Evolutionary conservation across 2,888 invertebrate genomes (phyloP).

Genomic region (Mythimna ferrago): DNA sequence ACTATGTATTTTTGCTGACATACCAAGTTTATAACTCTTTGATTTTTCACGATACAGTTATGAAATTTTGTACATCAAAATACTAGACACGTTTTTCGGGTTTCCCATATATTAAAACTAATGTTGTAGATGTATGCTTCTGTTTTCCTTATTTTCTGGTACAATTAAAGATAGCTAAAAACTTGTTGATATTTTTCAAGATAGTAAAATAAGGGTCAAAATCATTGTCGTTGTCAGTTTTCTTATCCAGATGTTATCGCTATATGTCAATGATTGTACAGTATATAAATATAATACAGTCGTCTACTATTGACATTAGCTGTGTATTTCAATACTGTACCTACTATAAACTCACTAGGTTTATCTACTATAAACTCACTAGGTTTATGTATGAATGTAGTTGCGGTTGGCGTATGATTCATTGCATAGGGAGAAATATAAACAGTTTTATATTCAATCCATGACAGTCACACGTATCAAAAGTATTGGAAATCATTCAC

Average conservation of each 20-base stretch:
- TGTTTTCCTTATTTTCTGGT: slow-evolving; percentile 28
- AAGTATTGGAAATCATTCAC: slow-evolving; percentile 34
- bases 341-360: neutral
- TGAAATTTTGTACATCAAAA: too few relatives aligned
- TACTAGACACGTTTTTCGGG: too few relatives aligned
- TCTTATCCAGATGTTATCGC: slow-evolving; percentile 30
- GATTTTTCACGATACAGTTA: too few relatives aligned
- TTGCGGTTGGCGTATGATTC: slow-evolving; percentile 70
- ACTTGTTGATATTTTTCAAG: neutral
- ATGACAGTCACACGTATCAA: slow-evolving; percentile 51
- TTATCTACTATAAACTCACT: slow-evolving; percentile 7
- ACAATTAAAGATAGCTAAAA: neutral
- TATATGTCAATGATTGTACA: slow-evolving; percentile 20
- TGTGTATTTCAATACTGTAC: slow-evolving; percentile 23
- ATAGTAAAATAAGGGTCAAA: slow-evolving; percentile 10
- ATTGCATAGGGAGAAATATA: slow-evolving; percentile 61
- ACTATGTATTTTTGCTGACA: too few relatives aligned
- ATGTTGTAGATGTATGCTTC: neutral
- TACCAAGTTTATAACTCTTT: too few relatives aligned
- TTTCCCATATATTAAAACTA: too few relatives aligned
- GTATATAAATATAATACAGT: slow-evolving; percentile 16
- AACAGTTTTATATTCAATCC: slow-evolving; percentile 63
- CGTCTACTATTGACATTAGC: neutral
- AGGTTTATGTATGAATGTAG: slow-evolving; percentile 43
- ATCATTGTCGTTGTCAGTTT: slow-evolving; percentile 15